A percentile compares a stretch with the other conserved stretches of the same genome.
phyloP scores from a whole-genome alignment of 2,113 vertebrate genomes.

The Grantiella picta region DNA sequence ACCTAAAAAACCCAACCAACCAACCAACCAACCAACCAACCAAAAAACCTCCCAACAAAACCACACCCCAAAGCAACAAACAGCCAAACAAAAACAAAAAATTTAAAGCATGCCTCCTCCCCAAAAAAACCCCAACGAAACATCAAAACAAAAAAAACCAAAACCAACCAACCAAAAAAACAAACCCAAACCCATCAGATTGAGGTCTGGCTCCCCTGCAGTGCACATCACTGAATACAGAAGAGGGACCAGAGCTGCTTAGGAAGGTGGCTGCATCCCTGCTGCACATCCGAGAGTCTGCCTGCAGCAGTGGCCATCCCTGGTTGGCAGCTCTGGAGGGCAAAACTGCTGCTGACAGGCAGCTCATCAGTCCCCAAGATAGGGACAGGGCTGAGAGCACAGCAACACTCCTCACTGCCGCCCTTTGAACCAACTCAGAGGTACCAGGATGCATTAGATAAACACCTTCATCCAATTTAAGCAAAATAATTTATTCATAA shows the following conservation, averaged over 20 bases:
- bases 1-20: background rate
- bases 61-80: background rate
- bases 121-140: background rate
- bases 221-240: background rate
- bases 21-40: background rate
- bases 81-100: background rate
- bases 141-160: no score
- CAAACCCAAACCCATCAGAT: background rate
- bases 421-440: background rate
- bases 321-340: background rate
- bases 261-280: background rate
- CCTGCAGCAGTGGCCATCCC: background rate
- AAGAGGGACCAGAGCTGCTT: background rate
- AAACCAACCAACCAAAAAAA: background rate
- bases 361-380: background rate
- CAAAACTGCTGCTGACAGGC: background rate
- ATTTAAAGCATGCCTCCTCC: fast-evolving
- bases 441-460: background rate
- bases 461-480: constrained; percentile 11
- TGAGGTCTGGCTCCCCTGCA: background rate
- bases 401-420: background rate
- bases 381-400: background rate
- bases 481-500: constrained; percentile 12
- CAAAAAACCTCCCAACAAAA: background rate
- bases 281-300: background rate